Conservation (phyloP, 2,797 vertebrate species). For the Gambelia wislizenii region DNA sequence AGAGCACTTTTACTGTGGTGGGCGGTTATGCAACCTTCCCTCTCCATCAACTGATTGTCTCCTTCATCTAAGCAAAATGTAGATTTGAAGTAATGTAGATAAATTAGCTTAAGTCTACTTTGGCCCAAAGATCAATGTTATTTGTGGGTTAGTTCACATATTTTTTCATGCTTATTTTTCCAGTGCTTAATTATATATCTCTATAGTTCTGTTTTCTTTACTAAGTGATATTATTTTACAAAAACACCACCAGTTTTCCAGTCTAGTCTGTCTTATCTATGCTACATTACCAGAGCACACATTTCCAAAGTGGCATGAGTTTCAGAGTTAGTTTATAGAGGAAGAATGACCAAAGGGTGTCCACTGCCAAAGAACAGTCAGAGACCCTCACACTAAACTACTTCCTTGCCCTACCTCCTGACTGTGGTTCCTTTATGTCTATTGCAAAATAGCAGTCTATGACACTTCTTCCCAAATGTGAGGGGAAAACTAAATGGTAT, state of each 20-base stretch:
- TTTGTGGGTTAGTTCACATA: background rate
- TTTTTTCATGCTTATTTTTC: background rate
- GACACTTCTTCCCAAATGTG: background rate
- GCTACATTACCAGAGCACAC: background rate
- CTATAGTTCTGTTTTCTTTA: background rate
- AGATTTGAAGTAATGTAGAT: background rate
- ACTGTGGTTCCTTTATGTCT: background rate
- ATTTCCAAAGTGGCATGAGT: background rate
- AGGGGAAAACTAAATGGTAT: background rate
- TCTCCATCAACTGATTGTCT: background rate
- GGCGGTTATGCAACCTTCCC: background rate
- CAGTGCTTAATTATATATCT: background rate
- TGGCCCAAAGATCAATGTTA: background rate
- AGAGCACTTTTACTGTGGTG: background rate
- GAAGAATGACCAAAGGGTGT: background rate
- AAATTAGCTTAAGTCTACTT: background rate
- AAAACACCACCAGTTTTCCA: background rate
- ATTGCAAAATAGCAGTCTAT: background rate
- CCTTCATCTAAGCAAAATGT: background rate
- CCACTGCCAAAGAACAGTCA: background rate
- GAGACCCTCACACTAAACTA: background rate
- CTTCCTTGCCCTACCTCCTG: background rate
- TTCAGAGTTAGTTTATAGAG: background rate
- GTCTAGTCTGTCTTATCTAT: background rate
- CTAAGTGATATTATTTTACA: background rate